Base-by-base conservation (phyloP, 2,888 invertebrate genomes). In the Electrophaes corylata region DNA sequence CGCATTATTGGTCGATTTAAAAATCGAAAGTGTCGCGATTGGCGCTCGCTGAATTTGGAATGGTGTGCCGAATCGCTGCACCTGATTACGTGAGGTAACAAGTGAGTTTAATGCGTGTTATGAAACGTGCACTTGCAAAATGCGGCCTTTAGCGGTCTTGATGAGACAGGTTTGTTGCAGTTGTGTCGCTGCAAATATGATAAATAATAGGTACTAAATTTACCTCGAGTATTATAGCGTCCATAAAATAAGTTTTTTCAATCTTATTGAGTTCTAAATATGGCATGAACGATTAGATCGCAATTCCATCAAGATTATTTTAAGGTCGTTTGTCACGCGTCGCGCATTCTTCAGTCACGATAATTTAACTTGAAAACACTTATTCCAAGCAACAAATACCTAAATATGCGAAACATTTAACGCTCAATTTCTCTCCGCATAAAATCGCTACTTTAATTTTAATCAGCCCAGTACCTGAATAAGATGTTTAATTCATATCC, bases 21-120 rank as follows among this genome's bases (percentile, higher is more conserved):
- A 79, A 81, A 81, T 75, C 69, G 81, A 82, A 82, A 81, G 81
- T 81, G 80, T 78, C 75, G 70, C 71, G 62, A 74, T 76, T 73
- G 72, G 75, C 65, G 70, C 71, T 56, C 72, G 64, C 70, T 69
- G 71, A 72, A 73, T 78, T 78, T 69, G 70, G 70, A 79, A 75
- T 71, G 75, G 72, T 68, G 73, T 70, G 71, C 62, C 67, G 69
- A 69, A 75, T 74, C 71, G 68, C 69, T 72, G 75, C 72, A 73
- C 68, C 70, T 66, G 64, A 68, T 81, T 75, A 75, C 76, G 66
- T 79, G 73, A 76, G 60, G 63, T 65, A 61, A 62, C 65, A 63
- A 67, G 66, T 64, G 63, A 53, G 57, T 60, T 65, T 57, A 63
- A 65, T 61, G 58, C 57, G 57, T 58, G 64, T 83, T 83, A 79